Evolutionary conservation across 2,113 vertebrate genomes (phyloP).

Genomic region (Butorides virescens): DNA sequence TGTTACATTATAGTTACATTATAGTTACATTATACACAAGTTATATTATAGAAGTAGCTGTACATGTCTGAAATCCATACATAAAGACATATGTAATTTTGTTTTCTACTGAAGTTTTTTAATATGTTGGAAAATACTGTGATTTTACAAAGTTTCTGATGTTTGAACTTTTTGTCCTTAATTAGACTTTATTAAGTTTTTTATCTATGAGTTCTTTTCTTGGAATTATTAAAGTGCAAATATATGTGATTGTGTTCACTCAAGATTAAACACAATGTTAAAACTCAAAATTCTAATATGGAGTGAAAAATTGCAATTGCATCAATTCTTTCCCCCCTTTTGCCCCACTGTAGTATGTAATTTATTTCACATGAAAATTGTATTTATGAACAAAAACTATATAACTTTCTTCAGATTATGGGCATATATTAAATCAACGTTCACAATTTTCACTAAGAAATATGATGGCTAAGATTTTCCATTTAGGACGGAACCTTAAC

Average conservation of each 20-base stretch:
- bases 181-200: background rate
- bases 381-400: background rate
- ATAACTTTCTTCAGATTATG: background rate
- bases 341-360: no score
- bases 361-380: background rate
- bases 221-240: background rate
- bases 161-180: background rate
- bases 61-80: background rate
- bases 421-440: background rate
- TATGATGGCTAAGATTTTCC: background rate
- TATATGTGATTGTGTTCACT: background rate
- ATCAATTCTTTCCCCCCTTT: background rate
- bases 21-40: background rate
- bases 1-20: no score
- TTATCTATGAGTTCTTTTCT: background rate
- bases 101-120: background rate
- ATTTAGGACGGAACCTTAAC: background rate
- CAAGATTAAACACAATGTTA: background rate
- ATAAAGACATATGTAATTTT: background rate
- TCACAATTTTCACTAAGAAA: background rate
- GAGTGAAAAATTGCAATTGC: background rate
- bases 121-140: background rate
- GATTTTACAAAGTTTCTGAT: background rate
- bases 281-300: background rate
- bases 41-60: background rate